phyloP scores from a whole-genome alignment of 2,888 invertebrate species.

The Heliconius charithonia region DNA sequence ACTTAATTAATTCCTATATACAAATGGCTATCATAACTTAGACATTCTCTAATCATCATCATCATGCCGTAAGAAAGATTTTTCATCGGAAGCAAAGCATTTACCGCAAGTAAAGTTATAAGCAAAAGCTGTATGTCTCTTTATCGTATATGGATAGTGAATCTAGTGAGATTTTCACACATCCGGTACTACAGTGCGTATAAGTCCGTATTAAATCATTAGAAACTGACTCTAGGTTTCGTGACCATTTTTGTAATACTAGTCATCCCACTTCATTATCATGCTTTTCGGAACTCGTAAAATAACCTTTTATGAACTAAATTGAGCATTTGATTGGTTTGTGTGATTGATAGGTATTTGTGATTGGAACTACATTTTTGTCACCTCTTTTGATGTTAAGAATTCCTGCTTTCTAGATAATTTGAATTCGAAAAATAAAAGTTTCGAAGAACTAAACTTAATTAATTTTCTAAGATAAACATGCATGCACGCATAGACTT shows the following conservation, averaged over 20 bases:
- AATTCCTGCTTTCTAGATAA: slow-evolving; percentile 41
- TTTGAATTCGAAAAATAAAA: not conserved
- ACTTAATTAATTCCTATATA: not conserved
- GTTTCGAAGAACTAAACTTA: not conserved
- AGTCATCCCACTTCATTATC: slow-evolving; percentile 39
- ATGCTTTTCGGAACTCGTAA: slow-evolving; percentile 35
- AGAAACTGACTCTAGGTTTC: slow-evolving; percentile 38
- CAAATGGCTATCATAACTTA: not conserved
- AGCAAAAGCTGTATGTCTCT: not conserved
- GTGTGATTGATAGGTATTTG: not conserved
- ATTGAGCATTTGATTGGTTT: not conserved
- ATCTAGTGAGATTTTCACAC: slow-evolving; percentile 14
- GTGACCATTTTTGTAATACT: slow-evolving; percentile 40
- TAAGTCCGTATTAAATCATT: slow-evolving; percentile 31
- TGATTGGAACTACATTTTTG: slow-evolving; percentile 12
- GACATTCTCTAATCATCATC: not conserved
- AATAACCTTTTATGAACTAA: slow-evolving; percentile 30
- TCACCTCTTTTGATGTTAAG: slow-evolving; percentile 8
- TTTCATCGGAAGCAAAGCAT: not conserved
- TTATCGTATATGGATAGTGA: slow-evolving; percentile 4
- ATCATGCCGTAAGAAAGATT: not conserved
- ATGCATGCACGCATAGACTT: not conserved
- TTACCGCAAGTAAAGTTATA: not conserved
- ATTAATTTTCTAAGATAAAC: not conserved
- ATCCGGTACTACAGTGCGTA: slow-evolving; percentile 6